A percentile compares a stretch with the other conserved stretches of the same genome.
Evolutionary conservation across 2,113 vertebrate species (phyloP).

Genomic region (Tichodroma muraria): DNA sequence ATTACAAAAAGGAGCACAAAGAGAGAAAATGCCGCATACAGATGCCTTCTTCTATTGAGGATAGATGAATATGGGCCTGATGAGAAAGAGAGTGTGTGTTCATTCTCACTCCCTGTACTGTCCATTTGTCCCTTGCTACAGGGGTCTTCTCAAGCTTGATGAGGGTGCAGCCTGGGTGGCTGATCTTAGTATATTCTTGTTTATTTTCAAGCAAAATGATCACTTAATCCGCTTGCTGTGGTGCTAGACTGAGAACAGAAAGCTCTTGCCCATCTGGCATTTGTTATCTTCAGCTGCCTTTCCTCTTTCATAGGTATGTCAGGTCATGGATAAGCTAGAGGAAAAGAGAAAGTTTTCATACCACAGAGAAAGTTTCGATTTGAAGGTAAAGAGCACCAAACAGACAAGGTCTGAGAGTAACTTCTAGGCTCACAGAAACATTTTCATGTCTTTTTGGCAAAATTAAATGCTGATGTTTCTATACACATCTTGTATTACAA

Average conservation of each 20-base stretch:
- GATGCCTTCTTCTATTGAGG: neutral
- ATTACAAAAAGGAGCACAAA: neutral
- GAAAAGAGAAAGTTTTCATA: neutral
- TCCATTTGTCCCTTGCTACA: neutral
- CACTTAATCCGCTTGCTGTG: neutral
- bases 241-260: neutral
- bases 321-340: neutral
- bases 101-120: neutral
- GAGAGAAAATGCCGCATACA: neutral
- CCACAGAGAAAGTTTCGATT: neutral
- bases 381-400: neutral
- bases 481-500: neutral
- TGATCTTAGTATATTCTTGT: neutral
- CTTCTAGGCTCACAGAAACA: neutral
- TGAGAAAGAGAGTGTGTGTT: neutral
- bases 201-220: neutral
- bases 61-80: neutral
- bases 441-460: neutral
- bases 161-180: neutral
- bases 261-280: conserved; percentile 6
- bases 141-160: neutral
- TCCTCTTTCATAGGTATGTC: conserved; percentile 4
- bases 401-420: neutral
- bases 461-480: neutral
- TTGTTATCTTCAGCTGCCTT: conserved; percentile 34